These are phyloP conservation scores for Typhlomys cinereus DNA, from an alignment of 2,113 vertebrate species.

Conservation along the genomic window DNA sequence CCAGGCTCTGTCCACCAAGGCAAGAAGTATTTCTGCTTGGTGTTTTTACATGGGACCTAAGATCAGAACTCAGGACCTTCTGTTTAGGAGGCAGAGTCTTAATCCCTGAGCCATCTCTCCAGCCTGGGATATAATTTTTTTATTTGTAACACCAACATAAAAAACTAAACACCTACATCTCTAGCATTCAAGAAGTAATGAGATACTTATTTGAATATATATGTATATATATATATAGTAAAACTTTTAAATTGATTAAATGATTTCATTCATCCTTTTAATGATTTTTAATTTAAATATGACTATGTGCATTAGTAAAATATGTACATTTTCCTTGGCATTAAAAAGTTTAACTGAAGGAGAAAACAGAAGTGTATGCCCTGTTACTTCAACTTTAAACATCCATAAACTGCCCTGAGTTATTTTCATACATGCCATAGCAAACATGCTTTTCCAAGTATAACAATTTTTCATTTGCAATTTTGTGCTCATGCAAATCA, in stretches of 20 bases:
- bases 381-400: neutral
- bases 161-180: neutral
- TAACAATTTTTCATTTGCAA: neutral
- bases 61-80: no score
- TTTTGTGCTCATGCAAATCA: conserved; percentile 23
- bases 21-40: no score
- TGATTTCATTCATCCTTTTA: neutral
- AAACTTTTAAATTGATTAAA: neutral
- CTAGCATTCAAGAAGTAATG: neutral
- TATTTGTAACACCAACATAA: neutral
- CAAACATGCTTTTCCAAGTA: neutral
- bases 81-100: no score
- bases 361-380: neutral
- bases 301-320: neutral
- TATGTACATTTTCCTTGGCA: neutral
- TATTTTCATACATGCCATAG: neutral
- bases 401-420: neutral
- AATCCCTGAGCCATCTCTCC: no score
- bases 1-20: no score
- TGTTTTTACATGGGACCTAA: no score
- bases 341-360: neutral
- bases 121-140: neutral
- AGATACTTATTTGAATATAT: conserved; percentile 34
- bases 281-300: neutral
- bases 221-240: conserved; percentile 32